phyloP scores from a whole-genome alignment of 2,113 vertebrate genomes.

The Marmota flaviventris region DNA sequence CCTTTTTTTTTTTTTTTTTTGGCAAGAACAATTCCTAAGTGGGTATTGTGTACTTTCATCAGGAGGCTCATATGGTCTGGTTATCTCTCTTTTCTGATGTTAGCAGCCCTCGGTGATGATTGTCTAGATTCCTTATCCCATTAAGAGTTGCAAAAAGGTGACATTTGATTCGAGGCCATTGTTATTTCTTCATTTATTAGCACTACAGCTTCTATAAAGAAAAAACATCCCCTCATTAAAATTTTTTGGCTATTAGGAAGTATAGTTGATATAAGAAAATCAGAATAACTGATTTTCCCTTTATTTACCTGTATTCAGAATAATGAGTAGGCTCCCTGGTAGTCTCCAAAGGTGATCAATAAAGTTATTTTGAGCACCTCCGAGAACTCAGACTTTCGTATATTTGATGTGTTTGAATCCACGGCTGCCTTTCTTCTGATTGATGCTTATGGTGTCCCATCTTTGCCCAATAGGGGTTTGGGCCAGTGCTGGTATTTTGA shows the following conservation, averaged over 20 bases:
- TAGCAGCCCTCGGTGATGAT: constrained; percentile 22
- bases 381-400: constrained; percentile 20
- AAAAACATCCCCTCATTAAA: constrained; percentile 49
- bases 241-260: constrained; percentile 63
- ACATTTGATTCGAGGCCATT: constrained; percentile 28
- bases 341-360: constrained; percentile 8
- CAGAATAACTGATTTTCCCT: not conserved
- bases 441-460: not conserved
- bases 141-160: constrained; percentile 21
- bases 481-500: not conserved
- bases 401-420: constrained; percentile 10
- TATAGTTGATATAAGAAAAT: constrained; percentile 22
- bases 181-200: constrained; percentile 64
- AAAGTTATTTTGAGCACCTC: constrained; percentile 14
- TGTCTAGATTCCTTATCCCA: constrained; percentile 47
- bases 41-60: not conserved
- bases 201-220: not conserved
- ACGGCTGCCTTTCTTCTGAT: not conserved
- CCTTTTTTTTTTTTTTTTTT: too few relatives aligned
- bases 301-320: constrained; percentile 69
- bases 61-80: not conserved
- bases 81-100: constrained; percentile 9
- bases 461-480: not conserved
- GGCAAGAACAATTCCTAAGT: constrained; percentile 12
- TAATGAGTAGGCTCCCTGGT: constrained; percentile 43